Evolutionary conservation across 2,888 invertebrate genomes (phyloP).

Genomic region (Brachypalpus laphriformis): DNA sequence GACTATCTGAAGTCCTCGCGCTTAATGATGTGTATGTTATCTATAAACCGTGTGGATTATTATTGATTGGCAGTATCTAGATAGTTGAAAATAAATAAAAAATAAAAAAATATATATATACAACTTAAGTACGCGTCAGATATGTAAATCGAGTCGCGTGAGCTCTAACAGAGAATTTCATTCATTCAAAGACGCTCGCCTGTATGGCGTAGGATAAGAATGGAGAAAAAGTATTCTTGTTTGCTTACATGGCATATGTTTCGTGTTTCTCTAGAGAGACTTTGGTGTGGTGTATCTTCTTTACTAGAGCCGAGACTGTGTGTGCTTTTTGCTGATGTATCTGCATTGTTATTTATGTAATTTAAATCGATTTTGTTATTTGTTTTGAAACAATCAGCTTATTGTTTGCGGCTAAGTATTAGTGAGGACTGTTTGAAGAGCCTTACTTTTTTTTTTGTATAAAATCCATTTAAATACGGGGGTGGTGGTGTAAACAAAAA

Average conservation of each 20-base stretch:
- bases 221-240: slow-evolving; percentile 8
- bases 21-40: slow-evolving; percentile 22
- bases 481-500: neutral
- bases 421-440: neutral
- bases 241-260: slow-evolving; percentile 50
- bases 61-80: slow-evolving; percentile 37
- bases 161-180: slow-evolving; percentile 53
- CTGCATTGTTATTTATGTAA: slow-evolving; percentile 55
- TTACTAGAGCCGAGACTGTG: neutral
- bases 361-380: slow-evolving; percentile 58
- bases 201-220: slow-evolving; percentile 11
- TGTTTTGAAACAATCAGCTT: slow-evolving; percentile 49
- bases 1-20: neutral
- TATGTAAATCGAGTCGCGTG: slow-evolving; percentile 55
- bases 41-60: slow-evolving; percentile 6
- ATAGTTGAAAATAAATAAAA: neutral
- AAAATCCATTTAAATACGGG: neutral
- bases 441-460: neutral
- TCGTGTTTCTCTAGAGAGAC: slow-evolving; percentile 1
- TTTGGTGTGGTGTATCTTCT: neutral
- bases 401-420: neutral
- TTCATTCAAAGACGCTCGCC: slow-evolving; percentile 40
- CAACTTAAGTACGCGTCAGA: slow-evolving; percentile 23
- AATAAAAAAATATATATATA: neutral
- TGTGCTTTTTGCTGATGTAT: slow-evolving; percentile 34